Evolutionary conservation across 1,140 invertebrate genomes (phyloP), one percentile per base, ranked within the genome.

Genomic region (Drosophila chauvacae): DNA sequence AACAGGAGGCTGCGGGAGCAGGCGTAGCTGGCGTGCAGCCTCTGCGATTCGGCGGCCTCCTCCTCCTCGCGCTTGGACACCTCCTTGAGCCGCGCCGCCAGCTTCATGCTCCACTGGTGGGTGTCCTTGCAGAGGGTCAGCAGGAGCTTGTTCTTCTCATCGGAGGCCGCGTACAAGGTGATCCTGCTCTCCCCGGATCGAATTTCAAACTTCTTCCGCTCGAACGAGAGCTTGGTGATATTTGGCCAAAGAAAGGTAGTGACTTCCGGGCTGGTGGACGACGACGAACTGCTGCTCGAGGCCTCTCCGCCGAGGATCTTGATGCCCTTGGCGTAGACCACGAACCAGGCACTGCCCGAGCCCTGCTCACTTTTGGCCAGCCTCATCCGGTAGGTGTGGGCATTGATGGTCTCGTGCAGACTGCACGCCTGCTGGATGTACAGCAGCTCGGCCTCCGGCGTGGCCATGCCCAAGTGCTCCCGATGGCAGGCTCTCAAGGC

Each of bases 201-300:
- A 77, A 99, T 98, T 94, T 99, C 97, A 93, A 99, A 99, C 93
- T 98, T 99, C 93, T 98, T 98, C 90, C 97, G 96, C 95, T 98
- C 98, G 93, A 98, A 98, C 91, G 97, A 97, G 10, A 99, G 94
- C 93, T 98, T 98, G 51, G 96, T 97, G 64, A 99, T 98, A 82
- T 97, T 97, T 85, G 97, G 96, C 98, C 98, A 98, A 35, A 97
- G 95, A 91, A 98, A 98, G 61, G 95, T 96, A 39, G 95, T 94
- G 23, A 94, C 94, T 68, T 95, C 94, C 4, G 55, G 94, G 1
- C 14, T 39, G 14, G 51, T 30, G 1, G 41, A 33, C 2, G 41
- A 20, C 2, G 50, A 51, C 10, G 50, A 33, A 7, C n/a, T 33
- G 23, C 37, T 45, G 50, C 39, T 44, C 20, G 20, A 6, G 10